Base-by-base conservation (phyloP, 2,113 vertebrate genomes). In the Rousettus leschenaultii region DNA sequence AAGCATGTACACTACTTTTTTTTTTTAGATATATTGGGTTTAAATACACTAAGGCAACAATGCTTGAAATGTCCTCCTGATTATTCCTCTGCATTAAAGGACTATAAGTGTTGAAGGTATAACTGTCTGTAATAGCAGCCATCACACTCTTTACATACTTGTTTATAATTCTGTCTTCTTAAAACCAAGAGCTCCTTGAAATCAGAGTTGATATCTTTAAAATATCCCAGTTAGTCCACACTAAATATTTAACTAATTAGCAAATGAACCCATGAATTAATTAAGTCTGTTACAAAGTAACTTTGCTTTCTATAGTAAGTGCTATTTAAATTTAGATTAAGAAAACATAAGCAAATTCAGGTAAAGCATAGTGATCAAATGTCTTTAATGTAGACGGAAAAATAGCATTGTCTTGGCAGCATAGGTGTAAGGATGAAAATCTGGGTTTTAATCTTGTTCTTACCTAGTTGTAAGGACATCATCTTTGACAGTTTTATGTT, bases 211-310 rank as follows among this genome's bases (percentile, higher is more conserved):
- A 10, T 48, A n/a, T 7, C 15, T 75, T 61, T 61, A 33, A 61
- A 70, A 66, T 21, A 40, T 66, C n/a, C 66, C 18, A 74, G 53
- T 51, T 92, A 80, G 30, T 9, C 15, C 21, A 91, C 57, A 74
- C 71, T 91, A 95, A 83, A 78, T 30, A 30, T 71, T 86, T 94
- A 38, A 77, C 80, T 96, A 85, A 79, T 93, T 94, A 94, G 33
- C 65, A 95, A 96, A 90, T 82, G 40, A 97, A 84, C 70, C 24
- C 22, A 24, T 68, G 35, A 96, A 85, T 80, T 33, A 91, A 94
- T 87, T 57, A 95, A 77, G 16, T 88, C 38, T 93, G 73, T 91
- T 82, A 90, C 73, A 86, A 86, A n/a, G 16, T 68, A 74, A 89
- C n/a, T 79, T 84, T 73, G 22, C 21, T 91, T 94, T 82, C 61